phyloP scores from a whole-genome alignment of 1,140 invertebrate genomes.

The Megathymus violae region DNA sequence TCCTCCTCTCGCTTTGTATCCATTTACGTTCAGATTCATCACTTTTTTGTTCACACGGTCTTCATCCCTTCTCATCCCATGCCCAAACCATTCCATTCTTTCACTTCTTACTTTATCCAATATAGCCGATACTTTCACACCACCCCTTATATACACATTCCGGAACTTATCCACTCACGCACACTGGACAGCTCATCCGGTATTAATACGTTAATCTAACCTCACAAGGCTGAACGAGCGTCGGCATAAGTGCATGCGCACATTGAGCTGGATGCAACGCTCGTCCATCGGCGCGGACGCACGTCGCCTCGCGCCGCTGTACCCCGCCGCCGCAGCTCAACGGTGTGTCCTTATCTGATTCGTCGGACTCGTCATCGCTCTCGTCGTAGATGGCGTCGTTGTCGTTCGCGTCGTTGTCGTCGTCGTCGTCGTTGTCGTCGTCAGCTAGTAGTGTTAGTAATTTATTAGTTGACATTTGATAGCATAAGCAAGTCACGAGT shows the following conservation, averaged over 20 bases:
- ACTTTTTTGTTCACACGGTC: no score
- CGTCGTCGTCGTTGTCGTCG: slow-evolving; percentile 60
- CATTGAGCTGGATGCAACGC: slow-evolving; percentile 68
- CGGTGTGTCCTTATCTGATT: slow-evolving; percentile 42
- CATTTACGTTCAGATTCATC: no score
- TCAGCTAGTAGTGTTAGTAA: slow-evolving; percentile 35
- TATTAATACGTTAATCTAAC: slow-evolving; percentile 41
- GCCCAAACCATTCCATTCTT: no score
- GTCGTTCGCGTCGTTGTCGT: slow-evolving; percentile 66
- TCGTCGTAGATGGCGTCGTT: slow-evolving; percentile 65
- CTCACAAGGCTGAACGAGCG: slow-evolving; percentile 78
- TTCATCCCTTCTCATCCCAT: no score
- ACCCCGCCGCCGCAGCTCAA: slow-evolving; percentile 76
- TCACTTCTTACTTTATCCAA: no score
- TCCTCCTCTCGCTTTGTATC: no score
- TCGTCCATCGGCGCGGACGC: slow-evolving; percentile 67
- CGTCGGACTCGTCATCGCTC: slow-evolving; percentile 55
- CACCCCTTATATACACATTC: no score
- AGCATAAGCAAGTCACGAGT: no score
- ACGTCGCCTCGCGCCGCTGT: slow-evolving; percentile 69
- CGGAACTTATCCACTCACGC: no score
- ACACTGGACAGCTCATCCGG: no score
- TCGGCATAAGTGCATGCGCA: slow-evolving; percentile 65
- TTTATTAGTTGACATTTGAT: slow-evolving; percentile 16
- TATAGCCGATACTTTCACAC: no score